Percentiles rank a stretch among this genome's conserved stretches.
Evolutionary conservation across 2,113 vertebrate species (phyloP).

Genomic region (Osmerus eperlanus): DNA sequence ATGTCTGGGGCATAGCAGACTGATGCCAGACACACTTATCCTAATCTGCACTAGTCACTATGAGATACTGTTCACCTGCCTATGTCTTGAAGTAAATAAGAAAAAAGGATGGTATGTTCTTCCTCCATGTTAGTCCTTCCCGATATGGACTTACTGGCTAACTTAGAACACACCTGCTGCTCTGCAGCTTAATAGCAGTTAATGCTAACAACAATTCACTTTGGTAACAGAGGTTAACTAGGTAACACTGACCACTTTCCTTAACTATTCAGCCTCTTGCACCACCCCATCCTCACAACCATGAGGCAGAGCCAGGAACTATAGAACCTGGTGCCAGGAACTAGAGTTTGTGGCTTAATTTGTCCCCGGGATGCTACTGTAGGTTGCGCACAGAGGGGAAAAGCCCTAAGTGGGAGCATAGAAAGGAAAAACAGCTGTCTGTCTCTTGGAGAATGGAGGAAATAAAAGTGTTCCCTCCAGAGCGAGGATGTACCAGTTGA

Average conservation of each 20-base stretch:
- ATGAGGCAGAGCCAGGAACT: conserved; percentile 10
- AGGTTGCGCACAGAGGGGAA: conserved; percentile 18
- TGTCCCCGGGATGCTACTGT: conserved; percentile 20
- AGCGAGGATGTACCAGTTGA: conserved; percentile 68
- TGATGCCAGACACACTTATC: conserved; percentile 71
- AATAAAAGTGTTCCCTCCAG: conserved; percentile 63
- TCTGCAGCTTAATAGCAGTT: too few relatives aligned
- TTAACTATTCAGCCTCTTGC: background rate
- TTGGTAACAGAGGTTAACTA: background rate
- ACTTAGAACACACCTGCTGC: too few relatives aligned
- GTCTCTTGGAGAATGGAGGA: conserved; percentile 31
- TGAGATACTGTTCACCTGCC: conserved; percentile 38
- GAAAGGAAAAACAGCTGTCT: conserved; percentile 47
- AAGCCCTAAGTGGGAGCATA: conserved; percentile 29
- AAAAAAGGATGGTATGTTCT: background rate
- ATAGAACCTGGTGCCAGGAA: conserved; percentile 14
- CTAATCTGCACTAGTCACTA: conserved; percentile 47
- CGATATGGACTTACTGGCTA: background rate
- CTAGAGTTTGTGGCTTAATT: conserved; percentile 20
- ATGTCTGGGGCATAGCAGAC: conserved; percentile 67
- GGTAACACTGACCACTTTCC: background rate
- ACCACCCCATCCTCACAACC: conserved; percentile 30
- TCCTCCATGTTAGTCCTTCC: too few relatives aligned
- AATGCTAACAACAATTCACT: background rate
- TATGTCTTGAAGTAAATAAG: conserved; percentile 6